Base-by-base conservation (phyloP, 1,140 invertebrate species). In the Sarcophaga peregrina region DNA sequence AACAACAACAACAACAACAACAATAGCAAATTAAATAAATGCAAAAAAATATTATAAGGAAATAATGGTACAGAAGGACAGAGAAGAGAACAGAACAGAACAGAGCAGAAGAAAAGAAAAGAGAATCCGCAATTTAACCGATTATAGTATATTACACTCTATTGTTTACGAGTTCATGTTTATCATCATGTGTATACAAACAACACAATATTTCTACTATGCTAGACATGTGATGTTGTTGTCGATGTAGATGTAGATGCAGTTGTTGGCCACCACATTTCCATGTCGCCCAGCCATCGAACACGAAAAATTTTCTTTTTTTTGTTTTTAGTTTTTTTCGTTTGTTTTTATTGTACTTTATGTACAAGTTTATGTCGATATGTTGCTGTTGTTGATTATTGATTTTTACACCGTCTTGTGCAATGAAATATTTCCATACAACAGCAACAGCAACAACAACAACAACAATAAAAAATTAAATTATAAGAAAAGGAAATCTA, bases 101-200 rank as follows among this genome's bases (percentile, higher is more conserved):
- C n/a, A n/a, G n/a, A n/a, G n/a, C n/a, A n/a, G n/a, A n/a, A n/a
- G n/a, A n/a, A n/a, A n/a, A 37, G 25, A 2, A 37, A 37, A 37
- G 25, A 78, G 50, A 78, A 50, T 47, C 75, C 75, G 75, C 75
- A 78, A 78, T 78, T 78, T 78, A 78, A 78, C 75, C 75, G 75
- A 78, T 78, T 78, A 78, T 78, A 78, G 47, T 78, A 78, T 78
- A 78, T 78, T 78, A 78, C 75, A 78, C 75, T 78, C 75, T 78
- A 50, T 78, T 78, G 75, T 78, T 78, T 78, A 76, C 54, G 54
- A 58, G 54, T 58, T 58, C 54, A 68, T 68, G 17, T 68, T 68
- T n/a, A 68, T 68, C 62, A 58, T 58, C 13, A 58, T 58, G 62
- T 68, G 0, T 68, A 25, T 37, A 37, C 4, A 37, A 37, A 37